phyloP scores from a whole-genome alignment of 2,113 vertebrate species.

The Leucopsar rothschildi region DNA sequence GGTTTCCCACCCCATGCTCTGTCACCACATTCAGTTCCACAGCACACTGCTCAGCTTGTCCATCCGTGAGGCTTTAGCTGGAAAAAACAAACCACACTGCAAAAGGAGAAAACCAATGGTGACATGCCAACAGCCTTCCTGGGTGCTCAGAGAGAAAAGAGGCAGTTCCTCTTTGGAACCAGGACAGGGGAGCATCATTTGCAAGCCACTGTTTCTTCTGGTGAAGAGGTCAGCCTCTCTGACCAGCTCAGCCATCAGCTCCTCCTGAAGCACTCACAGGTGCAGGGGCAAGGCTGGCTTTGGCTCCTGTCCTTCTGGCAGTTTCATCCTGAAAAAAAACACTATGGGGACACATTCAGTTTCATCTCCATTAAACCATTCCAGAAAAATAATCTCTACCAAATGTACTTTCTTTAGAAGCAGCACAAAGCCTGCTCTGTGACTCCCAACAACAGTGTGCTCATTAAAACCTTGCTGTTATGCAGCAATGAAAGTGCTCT shows the following conservation, averaged over 20 bases:
- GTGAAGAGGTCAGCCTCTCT: background rate
- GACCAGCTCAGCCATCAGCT: accelerated
- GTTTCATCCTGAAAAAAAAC: background rate
- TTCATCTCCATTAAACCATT: background rate
- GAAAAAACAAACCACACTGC: background rate
- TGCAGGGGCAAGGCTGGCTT: background rate
- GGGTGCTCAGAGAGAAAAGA: background rate
- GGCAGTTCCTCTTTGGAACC: background rate
- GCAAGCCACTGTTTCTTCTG: background rate
- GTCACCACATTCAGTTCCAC: background rate
- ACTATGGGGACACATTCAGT: background rate
- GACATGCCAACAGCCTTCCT: background rate
- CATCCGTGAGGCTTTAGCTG: accelerated
- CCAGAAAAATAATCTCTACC: background rate
- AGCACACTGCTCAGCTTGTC: background rate
- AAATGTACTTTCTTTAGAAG: background rate
- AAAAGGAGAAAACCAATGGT: background rate
- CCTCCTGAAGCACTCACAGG: background rate
- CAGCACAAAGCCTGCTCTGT: background rate
- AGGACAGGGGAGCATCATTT: background rate
- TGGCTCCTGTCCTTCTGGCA: background rate
- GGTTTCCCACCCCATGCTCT: background rate
- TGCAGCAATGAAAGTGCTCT: background rate
- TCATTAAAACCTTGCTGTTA: background rate
- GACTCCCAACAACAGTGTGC: background rate